Evolutionary conservation across 2,113 vertebrate genomes (phyloP).

Genomic region (Pheucticus melanocephalus): DNA sequence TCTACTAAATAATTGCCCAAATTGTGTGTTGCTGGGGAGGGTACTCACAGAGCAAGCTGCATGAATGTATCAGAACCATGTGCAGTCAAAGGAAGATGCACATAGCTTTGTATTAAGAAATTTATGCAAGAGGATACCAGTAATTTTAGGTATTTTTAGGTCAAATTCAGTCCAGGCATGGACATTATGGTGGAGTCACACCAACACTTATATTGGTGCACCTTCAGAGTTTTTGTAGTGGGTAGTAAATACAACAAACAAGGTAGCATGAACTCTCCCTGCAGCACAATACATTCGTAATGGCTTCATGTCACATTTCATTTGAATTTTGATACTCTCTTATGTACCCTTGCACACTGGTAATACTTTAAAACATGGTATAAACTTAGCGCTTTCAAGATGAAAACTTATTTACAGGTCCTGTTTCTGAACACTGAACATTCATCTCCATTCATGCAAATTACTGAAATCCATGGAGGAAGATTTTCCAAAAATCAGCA

Average conservation of each 20-base stretch:
- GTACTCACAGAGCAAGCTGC: background rate
- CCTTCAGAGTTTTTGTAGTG: background rate
- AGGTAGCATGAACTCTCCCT: background rate
- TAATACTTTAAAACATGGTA: background rate
- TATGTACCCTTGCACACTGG: background rate
- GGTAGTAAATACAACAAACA: background rate
- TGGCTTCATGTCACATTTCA: background rate
- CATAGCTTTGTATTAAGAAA: background rate
- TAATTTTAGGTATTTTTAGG: background rate
- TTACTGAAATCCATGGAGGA: background rate
- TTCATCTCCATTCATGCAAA: background rate
- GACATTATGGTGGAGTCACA: background rate
- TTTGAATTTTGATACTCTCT: background rate
- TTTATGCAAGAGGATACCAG: background rate
- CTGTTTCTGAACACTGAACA: background rate
- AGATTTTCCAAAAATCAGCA: background rate
- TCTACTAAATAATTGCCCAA: conserved; percentile 30
- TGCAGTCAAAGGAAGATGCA: background rate
- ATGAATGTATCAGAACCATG: background rate
- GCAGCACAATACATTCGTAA: background rate
- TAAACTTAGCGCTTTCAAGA: background rate
- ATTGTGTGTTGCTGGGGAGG: background rate
- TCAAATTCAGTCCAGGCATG: background rate
- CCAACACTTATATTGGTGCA: background rate
- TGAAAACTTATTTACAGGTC: background rate